Percentiles rank a stretch among this genome's conserved stretches.
These are phyloP conservation scores for Actinia tenebrosa DNA, from an alignment of 64 coral and sea anemone species.

Conservation along the genomic window DNA sequence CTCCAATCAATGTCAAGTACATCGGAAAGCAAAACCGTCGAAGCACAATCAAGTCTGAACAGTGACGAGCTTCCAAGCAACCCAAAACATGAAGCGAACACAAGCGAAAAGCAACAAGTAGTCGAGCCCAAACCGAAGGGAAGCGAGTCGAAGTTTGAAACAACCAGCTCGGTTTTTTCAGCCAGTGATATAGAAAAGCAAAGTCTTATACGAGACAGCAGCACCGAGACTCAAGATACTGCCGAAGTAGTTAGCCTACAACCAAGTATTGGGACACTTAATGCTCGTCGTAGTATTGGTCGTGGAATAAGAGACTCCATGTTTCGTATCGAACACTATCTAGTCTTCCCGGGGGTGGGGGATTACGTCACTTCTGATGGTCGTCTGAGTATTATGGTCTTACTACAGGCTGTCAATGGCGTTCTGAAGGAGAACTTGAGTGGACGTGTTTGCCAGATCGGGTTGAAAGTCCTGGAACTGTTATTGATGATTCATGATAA, in stretches of 20 bases:
- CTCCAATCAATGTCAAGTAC: neutral
- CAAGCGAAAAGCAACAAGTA: neutral
- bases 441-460: constrained; percentile 47
- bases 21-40: neutral
- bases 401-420: constrained; percentile 71
- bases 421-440: constrained; percentile 63
- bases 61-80: neutral
- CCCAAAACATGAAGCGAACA: neutral
- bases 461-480: constrained; percentile 26
- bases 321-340: constrained; percentile 60
- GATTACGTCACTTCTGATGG: constrained; percentile 90
- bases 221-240: constrained; percentile 14
- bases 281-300: neutral
- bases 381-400: constrained; percentile 65
- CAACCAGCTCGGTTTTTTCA: constrained; percentile 15
- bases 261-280: neutral
- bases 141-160: neutral
- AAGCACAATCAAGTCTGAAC: constrained; percentile 20
- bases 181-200: constrained; percentile 8
- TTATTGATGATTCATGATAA: constrained; percentile 55
- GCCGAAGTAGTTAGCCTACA: neutral
- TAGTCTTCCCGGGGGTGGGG: constrained; percentile 70
- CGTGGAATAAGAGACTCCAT: constrained; percentile 16
- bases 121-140: neutral
- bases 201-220: constrained; percentile 14